Evolutionary conservation across 2,113 vertebrate species (phyloP).

Genomic region (Catharus bicknelli): DNA sequence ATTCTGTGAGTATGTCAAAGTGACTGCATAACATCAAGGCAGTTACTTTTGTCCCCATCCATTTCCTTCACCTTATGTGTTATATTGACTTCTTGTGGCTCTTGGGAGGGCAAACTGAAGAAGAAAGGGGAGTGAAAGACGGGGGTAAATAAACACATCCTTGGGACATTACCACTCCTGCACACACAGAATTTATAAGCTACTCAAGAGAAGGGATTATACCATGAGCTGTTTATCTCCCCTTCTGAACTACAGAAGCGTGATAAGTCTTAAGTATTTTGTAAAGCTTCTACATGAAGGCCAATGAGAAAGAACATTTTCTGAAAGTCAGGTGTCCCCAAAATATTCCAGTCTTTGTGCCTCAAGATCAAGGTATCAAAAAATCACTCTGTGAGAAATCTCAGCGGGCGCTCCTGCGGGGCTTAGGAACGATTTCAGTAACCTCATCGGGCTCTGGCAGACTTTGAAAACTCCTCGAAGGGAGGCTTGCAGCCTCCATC

Average conservation of each 20-base stretch:
- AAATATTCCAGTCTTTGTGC: not conserved
- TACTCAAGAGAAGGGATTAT: conserved; percentile 24
- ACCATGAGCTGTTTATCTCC: not conserved
- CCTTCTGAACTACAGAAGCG: conserved; percentile 1
- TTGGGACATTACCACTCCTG: not conserved
- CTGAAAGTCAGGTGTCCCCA: not conserved
- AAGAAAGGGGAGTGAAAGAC: not conserved
- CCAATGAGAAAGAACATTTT: not conserved
- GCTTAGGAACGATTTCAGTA: not conserved
- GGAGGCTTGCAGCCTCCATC: not conserved
- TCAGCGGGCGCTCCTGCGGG: rapidly evolving
- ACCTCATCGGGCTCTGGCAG: not conserved
- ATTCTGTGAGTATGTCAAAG: not conserved
- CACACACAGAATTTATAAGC: not conserved
- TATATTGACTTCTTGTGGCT: not conserved
- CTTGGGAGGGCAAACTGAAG: not conserved
- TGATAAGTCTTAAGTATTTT: not conserved
- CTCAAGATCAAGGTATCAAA: not conserved
- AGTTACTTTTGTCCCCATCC: not conserved
- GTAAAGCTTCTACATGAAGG: not conserved
- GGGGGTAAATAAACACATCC: not conserved
- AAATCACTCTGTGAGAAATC: not conserved
- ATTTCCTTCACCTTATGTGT: not conserved
- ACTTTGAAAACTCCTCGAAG: not conserved
- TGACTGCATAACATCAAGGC: not conserved